These are phyloP conservation scores for Panurus biarmicus DNA, from an alignment of 2,113 vertebrate species.

Conservation along the genomic window DNA sequence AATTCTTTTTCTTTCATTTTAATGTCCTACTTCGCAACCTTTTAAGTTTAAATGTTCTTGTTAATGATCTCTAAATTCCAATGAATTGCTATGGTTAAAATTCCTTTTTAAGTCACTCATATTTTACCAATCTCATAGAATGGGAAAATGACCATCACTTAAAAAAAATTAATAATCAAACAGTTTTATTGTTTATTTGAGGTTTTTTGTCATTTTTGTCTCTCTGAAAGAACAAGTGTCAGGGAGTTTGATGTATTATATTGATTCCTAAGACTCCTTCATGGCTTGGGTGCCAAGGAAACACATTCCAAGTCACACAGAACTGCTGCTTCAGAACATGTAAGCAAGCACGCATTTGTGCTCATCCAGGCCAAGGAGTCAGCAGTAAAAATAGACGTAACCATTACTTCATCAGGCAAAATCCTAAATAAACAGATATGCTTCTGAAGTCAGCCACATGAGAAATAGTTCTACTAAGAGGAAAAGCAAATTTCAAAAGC, in stretches of 20 bases:
- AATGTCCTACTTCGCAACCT: not conserved
- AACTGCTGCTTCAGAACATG: not conserved
- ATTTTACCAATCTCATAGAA: not conserved
- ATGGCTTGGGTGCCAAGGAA: not conserved
- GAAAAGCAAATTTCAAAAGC: not conserved
- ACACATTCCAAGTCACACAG: not conserved
- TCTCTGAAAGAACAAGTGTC: not conserved
- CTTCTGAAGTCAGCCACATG: not conserved
- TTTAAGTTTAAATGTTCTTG: not conserved
- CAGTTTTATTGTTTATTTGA: not conserved
- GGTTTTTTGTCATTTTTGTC: not conserved
- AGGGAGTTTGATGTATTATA: not conserved
- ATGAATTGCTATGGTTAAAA: not conserved
- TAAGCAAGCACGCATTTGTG: not conserved
- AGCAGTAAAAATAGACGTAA: not conserved
- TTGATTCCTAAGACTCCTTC: not conserved
- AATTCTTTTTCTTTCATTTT: not conserved
- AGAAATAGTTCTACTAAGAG: not conserved
- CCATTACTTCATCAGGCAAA: not conserved
- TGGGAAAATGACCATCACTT: not conserved
- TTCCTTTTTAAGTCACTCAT: not conserved
- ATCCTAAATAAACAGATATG: not conserved
- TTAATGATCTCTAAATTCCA: not conserved
- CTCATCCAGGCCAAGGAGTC: not conserved
- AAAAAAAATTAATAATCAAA: fast-evolving